Evolutionary conservation across 2,113 vertebrate species (phyloP).

Genomic region (Columbina picui): DNA sequence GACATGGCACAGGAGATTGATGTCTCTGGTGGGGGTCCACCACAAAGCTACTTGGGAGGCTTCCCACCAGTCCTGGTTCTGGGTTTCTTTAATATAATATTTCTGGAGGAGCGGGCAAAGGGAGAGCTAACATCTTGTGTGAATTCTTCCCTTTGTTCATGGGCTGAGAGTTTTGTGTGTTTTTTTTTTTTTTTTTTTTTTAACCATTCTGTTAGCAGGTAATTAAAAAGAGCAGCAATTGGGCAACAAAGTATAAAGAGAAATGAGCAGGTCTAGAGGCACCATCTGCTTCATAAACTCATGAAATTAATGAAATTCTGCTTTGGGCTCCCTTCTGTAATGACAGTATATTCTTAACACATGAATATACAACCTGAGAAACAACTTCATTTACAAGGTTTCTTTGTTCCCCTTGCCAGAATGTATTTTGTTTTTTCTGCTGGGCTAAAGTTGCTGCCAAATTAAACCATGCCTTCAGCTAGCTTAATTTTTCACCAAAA

Average conservation of each 20-base stretch:
- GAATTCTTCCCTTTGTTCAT: conserved; percentile 33
- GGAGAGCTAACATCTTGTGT: background rate
- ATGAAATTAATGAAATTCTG: background rate
- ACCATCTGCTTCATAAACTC: background rate
- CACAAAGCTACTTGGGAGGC: background rate
- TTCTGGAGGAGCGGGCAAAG: background rate
- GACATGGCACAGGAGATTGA: no score
- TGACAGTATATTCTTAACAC: background rate
- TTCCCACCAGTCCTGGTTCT: background rate
- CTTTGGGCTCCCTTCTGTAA: background rate
- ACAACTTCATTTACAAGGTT: background rate
- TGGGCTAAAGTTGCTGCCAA: background rate
- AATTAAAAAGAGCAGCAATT: background rate
- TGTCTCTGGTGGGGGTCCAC: accelerated
- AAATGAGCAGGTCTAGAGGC: background rate
- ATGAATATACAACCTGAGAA: background rate
- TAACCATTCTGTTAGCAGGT: background rate
- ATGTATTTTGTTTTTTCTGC: background rate
- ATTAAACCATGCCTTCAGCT: conserved; percentile 9
- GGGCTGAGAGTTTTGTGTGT: background rate
- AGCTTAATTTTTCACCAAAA: background rate
- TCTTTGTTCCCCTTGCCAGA: conserved; percentile 5
- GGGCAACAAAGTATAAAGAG: background rate
- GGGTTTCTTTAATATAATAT: background rate
- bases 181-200: background rate